These are phyloP conservation scores for Numenius phaeopus DNA, from an alignment of 2,797 vertebrate species.

Conservation along the genomic window DNA sequence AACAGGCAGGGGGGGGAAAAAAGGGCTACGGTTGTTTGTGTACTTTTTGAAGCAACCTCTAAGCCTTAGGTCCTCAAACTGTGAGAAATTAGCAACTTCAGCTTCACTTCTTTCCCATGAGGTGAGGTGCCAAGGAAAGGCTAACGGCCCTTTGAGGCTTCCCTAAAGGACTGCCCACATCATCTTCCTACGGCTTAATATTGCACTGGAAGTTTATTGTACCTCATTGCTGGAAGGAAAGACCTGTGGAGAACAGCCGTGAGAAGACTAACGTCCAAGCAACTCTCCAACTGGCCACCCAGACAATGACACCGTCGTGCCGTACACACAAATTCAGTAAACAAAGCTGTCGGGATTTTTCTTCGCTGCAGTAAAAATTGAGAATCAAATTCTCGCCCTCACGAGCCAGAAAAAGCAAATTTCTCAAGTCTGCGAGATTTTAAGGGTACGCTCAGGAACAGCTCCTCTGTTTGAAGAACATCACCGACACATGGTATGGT, in stretches of 20 bases:
- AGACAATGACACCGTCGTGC: not conserved
- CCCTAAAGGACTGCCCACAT: not conserved
- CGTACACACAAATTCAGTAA: not conserved
- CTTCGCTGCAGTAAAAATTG: not conserved
- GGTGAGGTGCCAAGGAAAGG: not conserved
- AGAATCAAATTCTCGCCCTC: not conserved
- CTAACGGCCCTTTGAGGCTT: not conserved
- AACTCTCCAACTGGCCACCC: not conserved
- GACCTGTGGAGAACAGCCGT: not conserved
- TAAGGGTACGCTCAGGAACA: not conserved
- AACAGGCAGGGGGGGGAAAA: not conserved
- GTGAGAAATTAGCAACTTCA: not conserved
- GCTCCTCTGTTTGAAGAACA: not conserved
- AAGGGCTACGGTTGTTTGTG: accelerated
- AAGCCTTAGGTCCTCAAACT: not conserved
- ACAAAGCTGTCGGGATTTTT: not conserved
- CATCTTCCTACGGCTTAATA: not conserved
- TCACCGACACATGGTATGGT: accelerated
- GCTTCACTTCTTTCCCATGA: not conserved
- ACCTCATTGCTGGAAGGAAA: not conserved
- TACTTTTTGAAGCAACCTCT: not conserved
- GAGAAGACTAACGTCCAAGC: not conserved
- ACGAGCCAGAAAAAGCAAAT: not conserved
- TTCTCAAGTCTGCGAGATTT: not conserved
- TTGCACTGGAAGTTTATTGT: not conserved